Evolutionary conservation across 2,888 invertebrate species (phyloP), one percentile per base, ranked within the genome.

Genomic region (Drosophila fungiperda): DNA sequence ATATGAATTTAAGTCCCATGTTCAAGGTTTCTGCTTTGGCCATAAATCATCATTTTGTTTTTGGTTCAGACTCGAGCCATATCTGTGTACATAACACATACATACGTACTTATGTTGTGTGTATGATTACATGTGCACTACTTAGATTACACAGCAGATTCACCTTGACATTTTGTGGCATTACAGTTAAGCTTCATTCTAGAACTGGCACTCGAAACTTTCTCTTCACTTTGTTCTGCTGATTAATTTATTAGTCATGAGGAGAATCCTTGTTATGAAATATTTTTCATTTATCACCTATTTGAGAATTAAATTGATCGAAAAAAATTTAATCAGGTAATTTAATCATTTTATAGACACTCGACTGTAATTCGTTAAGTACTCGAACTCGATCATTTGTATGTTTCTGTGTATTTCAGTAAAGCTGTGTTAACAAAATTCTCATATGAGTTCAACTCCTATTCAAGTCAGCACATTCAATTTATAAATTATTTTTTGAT

Each of bases 121-220:
- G 15, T 8, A 4, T 23, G 23, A 15, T 15, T 23, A 23, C 23
- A 45, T 23, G 45, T 45, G 45, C 45, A 45, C 45, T 17, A 45
- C 23, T 45, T 45, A 45, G 45, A 45, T 45, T 23, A 45, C 75
- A 78, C 59, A 49, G 42, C 62, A 67, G 73, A 80, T 76, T 79
- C 78, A 79, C 78, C 78, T 79, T 79, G 79, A 80, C 79, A 80
- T 53, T 53, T 36, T 42, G 20, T 54, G 61, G 42, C 50, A 48
- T 26, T 45, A 23, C 23, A 45, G 23, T 23, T 26, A 45, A 45
- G 45, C 15, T 15, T 23, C 23, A 15, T 8, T 15, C 23, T 1
- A 4, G 45, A 42, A 42, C n/a, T n/a, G 11, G 42, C 40, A n/a
- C 40, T 40, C 40, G 40, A 40, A 40, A 45, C 20, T 1, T 3